phyloP scores from a whole-genome alignment of 23 tunicate genomes.

The Halocynthia roretzi region DNA sequence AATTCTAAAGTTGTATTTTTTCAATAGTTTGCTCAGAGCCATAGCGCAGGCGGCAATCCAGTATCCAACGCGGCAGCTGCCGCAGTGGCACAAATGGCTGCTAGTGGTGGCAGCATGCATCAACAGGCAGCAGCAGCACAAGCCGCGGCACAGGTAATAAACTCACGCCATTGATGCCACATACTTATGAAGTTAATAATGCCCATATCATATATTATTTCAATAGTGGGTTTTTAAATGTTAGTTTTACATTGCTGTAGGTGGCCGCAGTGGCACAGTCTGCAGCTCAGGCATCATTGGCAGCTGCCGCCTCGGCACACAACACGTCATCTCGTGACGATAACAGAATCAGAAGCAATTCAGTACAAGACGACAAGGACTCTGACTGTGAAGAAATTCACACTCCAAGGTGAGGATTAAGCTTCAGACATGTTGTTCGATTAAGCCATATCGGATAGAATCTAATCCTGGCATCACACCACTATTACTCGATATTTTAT shows the following conservation, averaged over 20 bases:
- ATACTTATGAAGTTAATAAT: neutral
- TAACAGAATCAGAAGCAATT: neutral
- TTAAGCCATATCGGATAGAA: no score
- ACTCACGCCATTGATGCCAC: no score
- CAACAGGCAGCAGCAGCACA: slow-evolving; percentile 19
- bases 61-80: slow-evolving; percentile 50
- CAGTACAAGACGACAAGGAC: slow-evolving; percentile 22
- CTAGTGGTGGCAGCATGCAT: slow-evolving; percentile 46
- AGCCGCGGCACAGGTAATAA: neutral
- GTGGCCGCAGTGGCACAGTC: slow-evolving; percentile 11
- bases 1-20: neutral
- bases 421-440: no score
- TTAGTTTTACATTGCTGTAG: neutral
- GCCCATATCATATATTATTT: neutral
- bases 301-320: neutral
- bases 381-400: slow-evolving; percentile 39
- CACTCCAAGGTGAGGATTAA: slow-evolving; percentile 10
- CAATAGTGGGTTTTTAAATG: neutral
- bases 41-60: slow-evolving; percentile 48
- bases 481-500: no score
- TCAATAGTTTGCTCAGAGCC: slow-evolving; percentile 53
- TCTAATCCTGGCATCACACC: no score
- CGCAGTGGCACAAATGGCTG: slow-evolving; percentile 76
- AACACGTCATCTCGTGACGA: neutral
- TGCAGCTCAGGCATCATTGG: slow-evolving; percentile 6